Evolutionary conservation across 2,888 invertebrate species (phyloP), one percentile per base, ranked within the genome.

Genomic region (Teleiodes luculella): DNA sequence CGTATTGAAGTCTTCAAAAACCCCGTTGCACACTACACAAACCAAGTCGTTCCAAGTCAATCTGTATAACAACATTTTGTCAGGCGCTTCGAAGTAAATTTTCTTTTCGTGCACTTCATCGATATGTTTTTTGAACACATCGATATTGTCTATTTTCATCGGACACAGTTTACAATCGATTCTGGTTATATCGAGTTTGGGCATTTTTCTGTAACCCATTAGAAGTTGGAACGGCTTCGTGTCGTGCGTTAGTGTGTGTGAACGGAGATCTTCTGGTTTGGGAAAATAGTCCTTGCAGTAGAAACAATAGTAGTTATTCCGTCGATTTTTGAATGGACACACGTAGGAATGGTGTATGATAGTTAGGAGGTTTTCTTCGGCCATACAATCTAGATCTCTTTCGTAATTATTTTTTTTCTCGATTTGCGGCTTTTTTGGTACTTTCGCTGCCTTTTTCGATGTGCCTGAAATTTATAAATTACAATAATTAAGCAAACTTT

Each of bases 281-380:
- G 87, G 82, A 43, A 82, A 89, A 20, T 86, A 86, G 33, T 87
- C 86, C 36, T 86, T 86, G 57, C 88, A 89, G 54, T 89, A 89
- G 62, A 86, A 89, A 49, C 88, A 89, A 52, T 87, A 87, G 51
- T 87, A 87, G 48, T 87, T 88, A 30, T 87, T 89, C 2, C 86
- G 56, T 54, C 88, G 59, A 57, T 87, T 88, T 48, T 87, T 86
- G 62, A 89, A 89, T 0, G 88, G 88, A 13, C 85, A 85, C 0
- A 86, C 87, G 41, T 81, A 88, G 0, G 88, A 89, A 46, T 86
- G 81, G 18, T 87, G 86, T 24, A 88, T 83, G 31, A 88, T 83
- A 0, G 86, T 88, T 0, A 87, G 68, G 0, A 87, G 67, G 28
- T 89, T 89, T 35, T 87, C 86, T 51, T 87, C 87, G 0, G 86